Evolutionary conservation across 2,797 vertebrate genomes (phyloP).

Genomic region (Dendrocincla tyrannina): DNA sequence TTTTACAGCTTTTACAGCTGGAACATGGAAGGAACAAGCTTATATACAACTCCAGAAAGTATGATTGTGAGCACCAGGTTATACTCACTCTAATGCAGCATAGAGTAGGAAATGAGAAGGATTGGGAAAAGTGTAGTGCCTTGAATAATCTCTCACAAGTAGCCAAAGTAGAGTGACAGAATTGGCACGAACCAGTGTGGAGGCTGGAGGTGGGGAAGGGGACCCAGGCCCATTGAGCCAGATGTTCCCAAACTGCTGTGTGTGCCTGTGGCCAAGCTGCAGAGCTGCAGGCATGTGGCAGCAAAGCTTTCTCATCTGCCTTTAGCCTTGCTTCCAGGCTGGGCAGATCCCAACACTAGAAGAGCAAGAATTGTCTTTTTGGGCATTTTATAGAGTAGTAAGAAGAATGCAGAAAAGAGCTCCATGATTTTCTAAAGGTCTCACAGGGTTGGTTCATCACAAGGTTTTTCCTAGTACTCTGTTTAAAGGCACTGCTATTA

Average conservation of each 20-base stretch:
- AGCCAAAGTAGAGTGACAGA: not conserved
- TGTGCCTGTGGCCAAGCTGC: not conserved
- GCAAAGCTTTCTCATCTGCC: not conserved
- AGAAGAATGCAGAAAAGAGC: not conserved
- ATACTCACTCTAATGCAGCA: not conserved
- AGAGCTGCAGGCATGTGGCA: not conserved
- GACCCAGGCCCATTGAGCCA: not conserved
- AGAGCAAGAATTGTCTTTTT: not conserved
- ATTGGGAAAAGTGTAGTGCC: not conserved
- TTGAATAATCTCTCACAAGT: not conserved
- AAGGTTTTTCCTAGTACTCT: not conserved
- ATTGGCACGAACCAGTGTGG: not conserved
- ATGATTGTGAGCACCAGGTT: not conserved
- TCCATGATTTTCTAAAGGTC: not conserved
- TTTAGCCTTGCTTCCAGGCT: not conserved
- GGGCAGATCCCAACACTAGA: too few relatives aligned
- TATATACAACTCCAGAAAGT: not conserved
- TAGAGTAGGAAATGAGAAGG: not conserved
- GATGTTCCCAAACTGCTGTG: not conserved
- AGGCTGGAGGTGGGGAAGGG: not conserved
- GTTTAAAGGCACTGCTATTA: not conserved
- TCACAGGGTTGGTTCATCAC: not conserved
- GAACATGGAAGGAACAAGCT: not conserved
- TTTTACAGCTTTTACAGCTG: not conserved
- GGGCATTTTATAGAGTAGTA: not conserved